A percentile compares a stretch with the other conserved stretches of the same genome.
Conservation (phyloP, 2,888 invertebrate genomes). For the Polydrusus tereticollis region DNA sequence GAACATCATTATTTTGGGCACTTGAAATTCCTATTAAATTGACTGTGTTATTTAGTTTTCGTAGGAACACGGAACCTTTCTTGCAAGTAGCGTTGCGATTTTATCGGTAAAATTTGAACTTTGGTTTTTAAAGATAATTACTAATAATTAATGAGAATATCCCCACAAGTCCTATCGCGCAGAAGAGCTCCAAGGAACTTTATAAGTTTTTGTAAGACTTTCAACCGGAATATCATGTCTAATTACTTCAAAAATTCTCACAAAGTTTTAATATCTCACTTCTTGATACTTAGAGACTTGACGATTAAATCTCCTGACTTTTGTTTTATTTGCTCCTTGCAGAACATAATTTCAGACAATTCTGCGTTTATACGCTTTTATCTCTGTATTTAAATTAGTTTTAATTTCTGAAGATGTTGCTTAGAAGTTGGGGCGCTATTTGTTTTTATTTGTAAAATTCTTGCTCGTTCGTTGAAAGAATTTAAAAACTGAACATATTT, state of each 20-base stretch:
- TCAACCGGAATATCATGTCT: conserved; percentile 57
- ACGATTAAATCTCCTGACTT: conserved; percentile 24
- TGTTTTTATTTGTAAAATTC: not conserved
- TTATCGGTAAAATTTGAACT: not conserved
- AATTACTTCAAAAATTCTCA: conserved; percentile 62
- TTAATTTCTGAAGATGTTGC: conserved; percentile 17
- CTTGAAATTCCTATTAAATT: too few relatives aligned
- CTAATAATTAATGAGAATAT: conserved; percentile 1
- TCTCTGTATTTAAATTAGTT: conserved; percentile 29
- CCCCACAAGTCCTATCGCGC: not conserved
- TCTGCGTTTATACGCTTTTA: conserved; percentile 39
- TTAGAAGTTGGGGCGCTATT: not conserved
- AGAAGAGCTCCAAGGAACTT: conserved; percentile 43
- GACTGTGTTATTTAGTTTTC: too few relatives aligned
- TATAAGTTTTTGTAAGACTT: conserved; percentile 53
- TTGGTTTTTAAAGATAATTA: not conserved
- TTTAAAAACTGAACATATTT: too few relatives aligned
- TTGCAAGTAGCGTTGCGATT: too few relatives aligned
- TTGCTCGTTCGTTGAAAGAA: too few relatives aligned
- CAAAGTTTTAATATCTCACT: conserved; percentile 61
- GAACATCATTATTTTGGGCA: too few relatives aligned
- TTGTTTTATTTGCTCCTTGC: conserved; percentile 20
- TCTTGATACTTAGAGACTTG: conserved; percentile 25
- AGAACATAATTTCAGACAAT: conserved; percentile 34
- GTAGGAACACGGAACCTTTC: too few relatives aligned